These are phyloP conservation scores for Falco berigora DNA, from an alignment of 2,797 vertebrate genomes.

Conservation along the genomic window DNA sequence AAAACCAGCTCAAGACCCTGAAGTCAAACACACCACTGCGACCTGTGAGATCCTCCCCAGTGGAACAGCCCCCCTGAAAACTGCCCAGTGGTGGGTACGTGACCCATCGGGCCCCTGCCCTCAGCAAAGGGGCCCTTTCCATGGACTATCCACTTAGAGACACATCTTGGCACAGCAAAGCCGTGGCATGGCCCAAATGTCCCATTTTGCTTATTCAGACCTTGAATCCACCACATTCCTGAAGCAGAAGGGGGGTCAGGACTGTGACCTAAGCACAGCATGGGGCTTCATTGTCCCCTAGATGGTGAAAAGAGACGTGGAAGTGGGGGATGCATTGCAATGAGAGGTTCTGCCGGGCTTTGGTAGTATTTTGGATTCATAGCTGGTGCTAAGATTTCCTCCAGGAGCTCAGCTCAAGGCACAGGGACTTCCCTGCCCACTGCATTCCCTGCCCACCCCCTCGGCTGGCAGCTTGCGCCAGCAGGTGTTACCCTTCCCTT, in stretches of 20 bases:
- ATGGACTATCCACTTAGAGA: not conserved
- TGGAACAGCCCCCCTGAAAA: not conserved
- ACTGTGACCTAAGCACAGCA: rapidly evolving
- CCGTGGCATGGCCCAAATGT: not conserved
- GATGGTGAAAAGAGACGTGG: rapidly evolving
- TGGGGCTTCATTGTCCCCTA: not conserved
- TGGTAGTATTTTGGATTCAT: not conserved
- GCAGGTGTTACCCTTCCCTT: not conserved
- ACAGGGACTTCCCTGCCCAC: rapidly evolving
- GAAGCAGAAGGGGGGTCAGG: not conserved
- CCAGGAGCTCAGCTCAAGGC: not conserved
- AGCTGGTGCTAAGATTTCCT: not conserved
- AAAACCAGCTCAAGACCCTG: not conserved
- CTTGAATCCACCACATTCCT: not conserved
- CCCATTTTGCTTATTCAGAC: not conserved
- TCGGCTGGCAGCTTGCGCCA: not conserved
- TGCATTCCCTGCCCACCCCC: not conserved
- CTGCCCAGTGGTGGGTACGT: rapidly evolving
- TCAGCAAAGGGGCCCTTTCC: not conserved
- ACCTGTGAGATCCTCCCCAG: not conserved
- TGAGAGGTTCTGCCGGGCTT: not conserved
- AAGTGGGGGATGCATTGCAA: not conserved
- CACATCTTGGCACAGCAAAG: rapidly evolving
- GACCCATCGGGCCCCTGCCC: not conserved
- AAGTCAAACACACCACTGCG: not conserved